A percentile compares a stretch with the other conserved stretches of the same genome.
Conservation (phyloP, 2,888 invertebrate species). For the Malthinus seriepunctatus region DNA sequence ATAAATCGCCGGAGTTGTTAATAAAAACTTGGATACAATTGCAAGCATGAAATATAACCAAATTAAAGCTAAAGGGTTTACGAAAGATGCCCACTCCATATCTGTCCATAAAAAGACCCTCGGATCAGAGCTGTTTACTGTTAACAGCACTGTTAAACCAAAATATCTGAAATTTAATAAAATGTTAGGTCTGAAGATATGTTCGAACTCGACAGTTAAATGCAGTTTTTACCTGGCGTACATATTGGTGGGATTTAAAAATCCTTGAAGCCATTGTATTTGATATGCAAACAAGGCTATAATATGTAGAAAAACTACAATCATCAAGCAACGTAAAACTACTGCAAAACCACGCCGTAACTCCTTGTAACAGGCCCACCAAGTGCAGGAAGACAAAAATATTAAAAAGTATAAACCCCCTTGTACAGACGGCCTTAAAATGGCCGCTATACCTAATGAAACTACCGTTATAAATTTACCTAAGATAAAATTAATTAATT, state of each 20-base stretch:
- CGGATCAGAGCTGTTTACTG: constrained; percentile 62
- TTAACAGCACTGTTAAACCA: constrained; percentile 67
- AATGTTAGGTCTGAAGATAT: neutral
- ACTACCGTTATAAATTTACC: constrained; percentile 69
- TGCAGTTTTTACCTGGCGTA: constrained; percentile 69
- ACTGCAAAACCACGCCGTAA: constrained; percentile 78
- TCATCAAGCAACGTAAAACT: constrained; percentile 69
- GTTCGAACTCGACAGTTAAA: neutral
- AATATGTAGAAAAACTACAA: constrained; percentile 78
- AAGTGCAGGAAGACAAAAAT: constrained; percentile 83
- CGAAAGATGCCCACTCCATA: constrained; percentile 75
- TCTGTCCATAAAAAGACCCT: constrained; percentile 65
- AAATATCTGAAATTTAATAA: constrained; percentile 67
- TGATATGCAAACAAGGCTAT: constrained; percentile 79
- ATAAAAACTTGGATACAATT: constrained; percentile 73
- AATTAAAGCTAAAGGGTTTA: constrained; percentile 80
- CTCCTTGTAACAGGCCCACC: constrained; percentile 82
- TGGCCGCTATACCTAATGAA: constrained; percentile 72
- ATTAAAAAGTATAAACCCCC: constrained; percentile 85
- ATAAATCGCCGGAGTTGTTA: constrained; percentile 71
- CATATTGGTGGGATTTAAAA: constrained; percentile 68
- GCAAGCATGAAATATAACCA: constrained; percentile 81
- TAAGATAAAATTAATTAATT: constrained; percentile 39
- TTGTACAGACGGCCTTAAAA: constrained; percentile 80
- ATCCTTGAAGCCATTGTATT: constrained; percentile 76